These are phyloP conservation scores for Sebastes itinus DNA, from an alignment of 2,797 vertebrate species.

Conservation along the genomic window DNA sequence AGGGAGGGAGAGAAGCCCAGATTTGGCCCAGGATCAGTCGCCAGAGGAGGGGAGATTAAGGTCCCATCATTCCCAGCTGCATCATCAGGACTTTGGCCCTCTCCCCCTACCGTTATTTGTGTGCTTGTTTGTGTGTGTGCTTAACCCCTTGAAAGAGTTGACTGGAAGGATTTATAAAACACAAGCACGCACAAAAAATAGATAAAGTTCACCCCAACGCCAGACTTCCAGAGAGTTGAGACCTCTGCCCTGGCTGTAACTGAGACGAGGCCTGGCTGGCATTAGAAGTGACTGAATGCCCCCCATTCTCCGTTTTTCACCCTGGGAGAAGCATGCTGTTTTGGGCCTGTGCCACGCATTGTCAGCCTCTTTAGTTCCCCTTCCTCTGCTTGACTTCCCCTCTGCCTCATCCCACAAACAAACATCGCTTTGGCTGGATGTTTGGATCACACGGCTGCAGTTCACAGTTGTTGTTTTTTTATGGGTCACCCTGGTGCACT, in stretches of 20 bases:
- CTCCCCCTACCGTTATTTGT: conserved; percentile 30
- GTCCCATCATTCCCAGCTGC: conserved; percentile 70
- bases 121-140: neutral
- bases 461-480: conserved; percentile 17
- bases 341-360: conserved; percentile 75
- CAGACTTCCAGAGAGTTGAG: conserved; percentile 60
- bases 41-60: conserved; percentile 68
- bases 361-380: conserved; percentile 51
- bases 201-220: neutral
- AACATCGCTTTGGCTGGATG: conserved; percentile 45
- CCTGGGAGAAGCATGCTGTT: conserved; percentile 41
- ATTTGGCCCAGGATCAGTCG: conserved; percentile 76
- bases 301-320: conserved; percentile 26
- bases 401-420: conserved; percentile 49
- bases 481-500: neutral
- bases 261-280: conserved; percentile 59
- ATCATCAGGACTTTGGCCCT: conserved; percentile 66
- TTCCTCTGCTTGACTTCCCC: conserved; percentile 68
- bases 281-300: conserved; percentile 41
- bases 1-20: conserved; percentile 59
- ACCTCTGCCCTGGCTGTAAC: conserved; percentile 73
- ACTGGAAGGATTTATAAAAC: conserved; percentile 3
- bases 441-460: conserved; percentile 40
- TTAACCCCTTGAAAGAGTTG: conserved; percentile 8
- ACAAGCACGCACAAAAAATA: neutral